Evolutionary conservation across 2,113 vertebrate genomes (phyloP), one percentile per base, ranked within the genome.

Genomic region (Parus major): DNA sequence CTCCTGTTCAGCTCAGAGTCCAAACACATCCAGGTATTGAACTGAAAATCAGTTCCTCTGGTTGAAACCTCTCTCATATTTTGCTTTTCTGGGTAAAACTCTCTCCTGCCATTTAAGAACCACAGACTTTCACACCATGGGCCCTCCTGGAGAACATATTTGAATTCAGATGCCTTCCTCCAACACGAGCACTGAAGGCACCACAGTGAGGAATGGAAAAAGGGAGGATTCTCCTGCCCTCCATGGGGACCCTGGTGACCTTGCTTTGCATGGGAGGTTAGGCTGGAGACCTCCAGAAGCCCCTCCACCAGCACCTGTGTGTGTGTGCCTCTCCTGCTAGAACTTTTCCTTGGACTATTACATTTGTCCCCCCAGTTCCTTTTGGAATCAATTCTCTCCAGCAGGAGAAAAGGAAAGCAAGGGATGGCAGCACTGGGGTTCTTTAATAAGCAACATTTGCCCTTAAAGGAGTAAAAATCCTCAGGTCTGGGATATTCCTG

Each of bases 41-140:
- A 39, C 31, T 36, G 42, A 61, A 86, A 81, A 69, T 5, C 1
- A 1, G 31, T 11, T 49, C 60, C 2, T 72, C 41, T 64, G 35
- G 36, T 65, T 56, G 44, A 90, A 82, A 64, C 4, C 25, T n/a
- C 42, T 41, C 36, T 39, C 10, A 2, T 12, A 63, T 82, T 60
- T 55, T 2, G 0, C 35, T 69, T 65, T 64, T 64, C 49, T 68
- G 72, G 19, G 23, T 36, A 46, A 55, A 86, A 66, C 24, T n/a
- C 69, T 28, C 29, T 69, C 63, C 56, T 61, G 69, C n/a, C 71
- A 47, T 44, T 71, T 18, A 29, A 68, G 21, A 21, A 35, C 5
- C 1, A 0, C 35, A 35, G 35, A 10, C 21, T 80, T 57, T 36
- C 53, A 57, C 1, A 1, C 24, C 46, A 24, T 0, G 3, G 46